phyloP scores from a whole-genome alignment of 2,888 invertebrate genomes.

The Neoitamus cyanurus region DNA sequence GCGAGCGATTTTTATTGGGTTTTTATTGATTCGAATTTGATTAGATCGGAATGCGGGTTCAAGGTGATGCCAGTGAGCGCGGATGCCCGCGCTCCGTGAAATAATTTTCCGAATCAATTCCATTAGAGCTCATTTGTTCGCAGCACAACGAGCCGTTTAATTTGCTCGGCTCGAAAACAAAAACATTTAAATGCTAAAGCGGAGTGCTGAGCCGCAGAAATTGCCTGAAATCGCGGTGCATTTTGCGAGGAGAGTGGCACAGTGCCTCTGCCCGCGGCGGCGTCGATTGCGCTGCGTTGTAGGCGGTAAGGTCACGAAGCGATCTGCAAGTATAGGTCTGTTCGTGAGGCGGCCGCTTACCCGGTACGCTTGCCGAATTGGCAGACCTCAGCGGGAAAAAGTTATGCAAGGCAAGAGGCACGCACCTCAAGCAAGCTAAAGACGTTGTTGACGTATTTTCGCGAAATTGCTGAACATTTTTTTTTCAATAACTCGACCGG shows the following conservation, averaged over 20 bases:
- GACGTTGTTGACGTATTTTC: background rate
- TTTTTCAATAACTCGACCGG: background rate
- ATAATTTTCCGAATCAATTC: background rate
- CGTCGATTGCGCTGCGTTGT: background rate
- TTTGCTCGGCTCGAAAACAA: background rate
- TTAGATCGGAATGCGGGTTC: conserved; percentile 27
- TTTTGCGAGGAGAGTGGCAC: background rate
- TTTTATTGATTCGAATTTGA: conserved; percentile 30
- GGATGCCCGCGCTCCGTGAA: background rate
- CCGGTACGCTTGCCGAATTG: background rate
- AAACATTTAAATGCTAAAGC: background rate
- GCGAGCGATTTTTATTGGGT: conserved; percentile 22
- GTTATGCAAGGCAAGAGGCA: too few relatives aligned
- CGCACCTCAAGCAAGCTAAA: background rate
- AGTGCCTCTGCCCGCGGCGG: background rate
- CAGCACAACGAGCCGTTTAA: background rate
- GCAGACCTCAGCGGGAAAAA: background rate
- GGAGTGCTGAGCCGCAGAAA: background rate
- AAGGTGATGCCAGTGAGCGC: conserved; percentile 9
- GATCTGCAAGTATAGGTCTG: background rate
- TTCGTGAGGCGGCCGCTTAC: background rate
- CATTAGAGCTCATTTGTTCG: conserved; percentile 5
- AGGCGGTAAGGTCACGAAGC: background rate
- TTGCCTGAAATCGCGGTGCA: background rate
- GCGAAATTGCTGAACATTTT: background rate